Base-by-base conservation (phyloP, 2,888 invertebrate species). In the Melanargia galathea region DNA sequence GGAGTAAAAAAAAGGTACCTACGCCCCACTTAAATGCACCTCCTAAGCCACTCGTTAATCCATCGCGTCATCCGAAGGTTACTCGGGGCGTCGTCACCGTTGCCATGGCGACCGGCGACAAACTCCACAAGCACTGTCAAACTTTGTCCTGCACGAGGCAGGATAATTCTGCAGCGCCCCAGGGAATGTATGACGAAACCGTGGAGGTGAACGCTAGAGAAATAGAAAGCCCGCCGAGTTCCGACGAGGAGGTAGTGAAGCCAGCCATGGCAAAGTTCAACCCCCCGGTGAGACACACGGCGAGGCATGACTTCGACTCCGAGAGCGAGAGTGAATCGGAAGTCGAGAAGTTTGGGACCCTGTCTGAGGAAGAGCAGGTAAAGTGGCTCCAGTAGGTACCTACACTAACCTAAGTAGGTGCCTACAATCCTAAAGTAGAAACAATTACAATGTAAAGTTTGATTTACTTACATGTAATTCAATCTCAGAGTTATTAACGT, bases 161-260 rank as follows among this genome's bases (percentile, higher is more conserved):
- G 26, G 43, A 58, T 20, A 48, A 8, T 68, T 59, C 49, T 57
- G 65, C 72, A 67, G 64, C 16, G 3, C 24, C 55, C 46, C 79
- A 76, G 73, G 86, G 80, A 61, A 92, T 92, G 92, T 93, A 92
- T 75, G 94, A 94, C 84, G 94, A 94, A 77, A 92, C 92, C 2
- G 92, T 93, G 52, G 89, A 91, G 61, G 93, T 93, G 49, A 81
- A 88, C 71, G 92, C 92, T 0, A 89, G 87, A 70, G 94, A 94
- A 69, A 92, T 93, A 40, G 92, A 92, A 7, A 94, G 93, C 70
- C 90, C 92, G 0, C 80, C 83, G 13, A 82, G 83, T 55, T 78
- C 81, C 18, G 88, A 85, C 64, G 87, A 81, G 63, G 74, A 81
- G 61, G 81, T 80, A 43, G 77, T 83, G 13, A 75, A 77, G 63